Evolutionary conservation across 1,140 invertebrate genomes (phyloP).

Genomic region (Panagrolaimus sp.): DNA sequence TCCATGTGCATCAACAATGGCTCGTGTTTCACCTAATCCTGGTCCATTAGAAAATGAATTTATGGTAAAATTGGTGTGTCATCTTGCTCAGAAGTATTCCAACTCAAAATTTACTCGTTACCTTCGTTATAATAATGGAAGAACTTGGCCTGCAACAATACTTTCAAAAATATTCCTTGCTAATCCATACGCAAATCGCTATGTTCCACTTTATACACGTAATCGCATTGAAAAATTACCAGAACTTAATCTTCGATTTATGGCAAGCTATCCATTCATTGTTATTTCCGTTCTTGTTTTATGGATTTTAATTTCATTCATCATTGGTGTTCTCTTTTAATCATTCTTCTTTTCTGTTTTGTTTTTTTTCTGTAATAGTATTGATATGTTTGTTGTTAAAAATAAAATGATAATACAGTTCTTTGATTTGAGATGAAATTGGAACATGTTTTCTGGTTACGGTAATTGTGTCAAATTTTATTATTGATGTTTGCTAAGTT

Average conservation of each 20-base stretch:
- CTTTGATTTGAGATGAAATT: no score
- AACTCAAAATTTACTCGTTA: background rate
- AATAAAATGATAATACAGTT: no score
- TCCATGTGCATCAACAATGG: background rate
- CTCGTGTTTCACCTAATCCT: no score
- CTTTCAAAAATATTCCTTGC: background rate
- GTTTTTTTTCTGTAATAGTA: background rate
- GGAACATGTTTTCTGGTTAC: no score
- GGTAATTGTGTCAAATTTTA: no score
- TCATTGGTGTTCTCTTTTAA: background rate
- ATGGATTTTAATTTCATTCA: background rate
- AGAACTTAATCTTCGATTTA: background rate
- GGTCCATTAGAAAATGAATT: background rate
- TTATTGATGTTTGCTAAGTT: no score
- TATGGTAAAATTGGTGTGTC: background rate
- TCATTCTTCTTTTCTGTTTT: background rate
- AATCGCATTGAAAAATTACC: background rate
- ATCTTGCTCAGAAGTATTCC: background rate
- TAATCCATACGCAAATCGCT: background rate
- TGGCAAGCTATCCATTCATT: conserved; percentile 3
- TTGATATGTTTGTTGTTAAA: no score
- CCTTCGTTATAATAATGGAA: background rate
- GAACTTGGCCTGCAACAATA: background rate
- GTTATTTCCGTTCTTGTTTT: background rate
- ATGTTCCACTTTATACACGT: background rate